Conservation (phyloP, 2,113 vertebrate species). For the Tachysurus vachellii region DNA sequence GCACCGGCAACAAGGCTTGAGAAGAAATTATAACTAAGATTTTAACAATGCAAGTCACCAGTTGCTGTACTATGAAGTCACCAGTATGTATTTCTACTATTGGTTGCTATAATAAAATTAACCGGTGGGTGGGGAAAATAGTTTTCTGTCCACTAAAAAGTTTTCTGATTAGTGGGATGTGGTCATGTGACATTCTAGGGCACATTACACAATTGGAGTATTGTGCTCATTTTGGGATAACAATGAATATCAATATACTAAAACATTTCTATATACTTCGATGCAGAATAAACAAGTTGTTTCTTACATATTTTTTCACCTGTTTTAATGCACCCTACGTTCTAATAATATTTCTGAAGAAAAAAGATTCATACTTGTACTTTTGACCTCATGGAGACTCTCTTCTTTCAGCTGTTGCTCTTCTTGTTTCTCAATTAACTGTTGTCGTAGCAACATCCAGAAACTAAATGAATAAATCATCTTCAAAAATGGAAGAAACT, state of each 20-base stretch:
- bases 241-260: neutral
- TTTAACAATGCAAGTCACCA: too few relatives aligned
- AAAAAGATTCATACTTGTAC: conserved; percentile 49
- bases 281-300: neutral
- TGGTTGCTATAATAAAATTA: too few relatives aligned
- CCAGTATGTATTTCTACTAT: too few relatives aligned
- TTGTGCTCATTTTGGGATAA: too few relatives aligned
- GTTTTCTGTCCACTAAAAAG: too few relatives aligned
- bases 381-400: conserved; percentile 62
- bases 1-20: neutral
- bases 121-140: too few relatives aligned
- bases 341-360: neutral
- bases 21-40: neutral
- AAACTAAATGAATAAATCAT: conserved; percentile 72
- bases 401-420: conserved; percentile 54
- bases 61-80: too few relatives aligned
- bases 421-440: conserved; percentile 65
- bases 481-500: conserved; percentile 55
- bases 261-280: neutral
- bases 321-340: neutral
- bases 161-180: too few relatives aligned
- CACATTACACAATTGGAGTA: too few relatives aligned
- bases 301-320: neutral
- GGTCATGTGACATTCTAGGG: too few relatives aligned
- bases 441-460: conserved; percentile 79